Base-by-base conservation (phyloP, 2,113 vertebrate species). In the Takifugu bimaculatus region DNA sequence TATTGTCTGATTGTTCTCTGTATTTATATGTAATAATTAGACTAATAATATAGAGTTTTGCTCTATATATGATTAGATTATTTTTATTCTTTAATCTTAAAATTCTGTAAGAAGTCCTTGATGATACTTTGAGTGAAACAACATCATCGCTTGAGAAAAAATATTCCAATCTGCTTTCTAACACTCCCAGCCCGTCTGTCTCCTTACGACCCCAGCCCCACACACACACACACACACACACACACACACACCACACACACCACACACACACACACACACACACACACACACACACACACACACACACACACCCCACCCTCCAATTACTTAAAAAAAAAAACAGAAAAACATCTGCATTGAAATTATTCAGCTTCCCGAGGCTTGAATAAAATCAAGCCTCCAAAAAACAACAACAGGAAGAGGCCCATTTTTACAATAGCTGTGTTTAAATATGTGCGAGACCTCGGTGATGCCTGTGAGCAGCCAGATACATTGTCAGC, bases 361-460 rank as follows among this genome's bases (percentile, higher is more conserved):
- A 91, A 90, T 88, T 87, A 92, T 90, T 91, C 87, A 72, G 84
- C 87, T 90, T 92, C 89, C 89, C 75, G 84, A 65, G 88, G 89
- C 87, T 80, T 91, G 88, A 90, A 91, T 88, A 88, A 88, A 91
- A 88, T 88, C 87, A 85, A 78, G 86, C 81, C 82, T 79, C 75
- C 77, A 67, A 83, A 88, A 88, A 91, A 91, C 86, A 91, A 90
- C 87, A 91, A 91, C 91, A 92, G 89, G 90, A 92, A 92, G 88
- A 85, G 79, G 80, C 77, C 79, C 85, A 87, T 90, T 90, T 91
- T 86, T 86, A 80, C 88, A 90, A 90, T 90, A 84, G 85, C 84
- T 79, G 79, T 73, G 77, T 85, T 90, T 87, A 88, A 88, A 89
- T 79, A 85, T 78, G 79, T 76, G 76, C 79, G 81, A 85, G 77